Evolutionary conservation across 2,113 vertebrate genomes (phyloP).

Genomic region (Oriolus oriolus): DNA sequence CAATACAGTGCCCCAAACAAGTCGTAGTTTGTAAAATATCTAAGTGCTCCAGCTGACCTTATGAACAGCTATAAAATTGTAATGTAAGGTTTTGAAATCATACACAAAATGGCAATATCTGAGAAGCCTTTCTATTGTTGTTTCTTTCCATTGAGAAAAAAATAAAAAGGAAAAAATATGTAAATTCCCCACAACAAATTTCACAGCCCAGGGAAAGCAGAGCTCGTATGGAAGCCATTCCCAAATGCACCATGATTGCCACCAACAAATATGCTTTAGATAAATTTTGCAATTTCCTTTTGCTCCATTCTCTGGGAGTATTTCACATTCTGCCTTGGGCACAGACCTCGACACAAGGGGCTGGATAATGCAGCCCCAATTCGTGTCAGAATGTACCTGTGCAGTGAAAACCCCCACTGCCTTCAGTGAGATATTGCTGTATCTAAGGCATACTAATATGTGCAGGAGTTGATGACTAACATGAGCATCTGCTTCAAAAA

Average conservation of each 20-base stretch:
- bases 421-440: background rate
- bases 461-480: constrained; percentile 53
- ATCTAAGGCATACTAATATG: background rate
- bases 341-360: background rate
- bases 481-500: constrained; percentile 56
- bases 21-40: background rate
- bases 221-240: background rate
- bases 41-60: background rate
- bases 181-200: background rate
- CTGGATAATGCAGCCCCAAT: background rate
- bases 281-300: constrained; percentile 1
- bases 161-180: background rate
- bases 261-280: background rate
- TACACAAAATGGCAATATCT: background rate
- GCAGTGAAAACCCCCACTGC: background rate
- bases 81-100: background rate
- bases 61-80: background rate
- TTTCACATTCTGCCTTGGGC: background rate
- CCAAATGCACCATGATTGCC: background rate
- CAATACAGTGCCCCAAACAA: background rate
- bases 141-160: background rate
- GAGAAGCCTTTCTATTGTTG: background rate
- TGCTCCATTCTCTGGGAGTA: background rate
- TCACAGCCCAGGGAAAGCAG: background rate
- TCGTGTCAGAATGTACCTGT: background rate